Evolutionary conservation across 2,113 vertebrate species (phyloP).

Genomic region (Pristiophorus japonicus): DNA sequence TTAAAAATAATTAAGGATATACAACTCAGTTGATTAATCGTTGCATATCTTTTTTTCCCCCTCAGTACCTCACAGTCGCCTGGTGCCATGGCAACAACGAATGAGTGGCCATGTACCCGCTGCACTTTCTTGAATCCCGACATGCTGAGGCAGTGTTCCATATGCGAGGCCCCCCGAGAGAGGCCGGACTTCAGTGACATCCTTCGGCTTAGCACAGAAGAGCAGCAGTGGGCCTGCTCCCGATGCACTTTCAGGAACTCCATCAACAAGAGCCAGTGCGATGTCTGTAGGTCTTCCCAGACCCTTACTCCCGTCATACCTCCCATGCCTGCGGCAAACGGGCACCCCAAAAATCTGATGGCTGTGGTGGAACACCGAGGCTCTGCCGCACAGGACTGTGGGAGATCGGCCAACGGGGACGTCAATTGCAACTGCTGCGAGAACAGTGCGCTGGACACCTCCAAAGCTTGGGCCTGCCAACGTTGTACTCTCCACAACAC

Average conservation of each 20-base stretch:
- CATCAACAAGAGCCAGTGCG: conserved; percentile 74
- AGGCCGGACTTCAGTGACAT: conserved; percentile 94
- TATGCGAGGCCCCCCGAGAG: conserved; percentile 91
- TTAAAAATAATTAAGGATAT: background rate
- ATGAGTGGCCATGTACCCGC: conserved; percentile 90
- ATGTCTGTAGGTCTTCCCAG: conserved; percentile 69
- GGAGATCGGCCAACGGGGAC: background rate
- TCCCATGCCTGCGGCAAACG: conserved; percentile 58
- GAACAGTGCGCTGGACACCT: conserved; percentile 39
- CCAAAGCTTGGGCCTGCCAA: conserved; percentile 74
- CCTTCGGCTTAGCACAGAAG: conserved; percentile 77
- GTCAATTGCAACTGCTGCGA: conserved; percentile 47
- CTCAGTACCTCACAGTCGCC: conserved; percentile 82
- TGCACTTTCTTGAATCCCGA: conserved; percentile 88
- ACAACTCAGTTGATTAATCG: background rate
- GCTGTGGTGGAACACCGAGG: conserved; percentile 62
- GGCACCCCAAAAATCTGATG: conserved; percentile 47
- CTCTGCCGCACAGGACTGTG: background rate
- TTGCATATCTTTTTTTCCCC: conserved; percentile 41
- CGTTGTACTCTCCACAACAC: conserved; percentile 92
- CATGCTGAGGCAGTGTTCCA: conserved; percentile 84
- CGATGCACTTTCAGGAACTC: conserved; percentile 92
- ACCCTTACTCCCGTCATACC: conserved; percentile 49
- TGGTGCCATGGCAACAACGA: conserved; percentile 81
- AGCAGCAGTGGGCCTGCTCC: conserved; percentile 86